A percentile compares a stretch with the other conserved stretches of the same genome.
Evolutionary conservation across 2,113 vertebrate genomes (phyloP).

Genomic region (Eupsittula cactorum): DNA sequence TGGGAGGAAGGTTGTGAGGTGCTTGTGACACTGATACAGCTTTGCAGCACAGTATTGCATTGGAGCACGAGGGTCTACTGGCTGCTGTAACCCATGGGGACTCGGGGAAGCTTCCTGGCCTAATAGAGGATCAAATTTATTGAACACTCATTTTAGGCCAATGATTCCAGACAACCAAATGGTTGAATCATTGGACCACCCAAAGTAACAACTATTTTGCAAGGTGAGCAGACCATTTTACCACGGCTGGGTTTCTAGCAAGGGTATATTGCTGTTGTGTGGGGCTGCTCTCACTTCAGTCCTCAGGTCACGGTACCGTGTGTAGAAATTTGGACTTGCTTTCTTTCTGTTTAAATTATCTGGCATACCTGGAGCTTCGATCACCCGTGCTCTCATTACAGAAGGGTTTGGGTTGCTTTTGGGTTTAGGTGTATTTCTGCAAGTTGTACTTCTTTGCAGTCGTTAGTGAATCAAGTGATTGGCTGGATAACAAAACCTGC

Average conservation of each 20-base stretch:
- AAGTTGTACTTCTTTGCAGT: neutral
- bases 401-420: neutral
- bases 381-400: neutral
- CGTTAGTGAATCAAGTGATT: neutral
- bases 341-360: neutral
- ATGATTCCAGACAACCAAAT: neutral
- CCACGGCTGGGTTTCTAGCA: neutral
- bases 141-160: neutral
- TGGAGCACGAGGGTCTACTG: fast-evolving
- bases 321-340: neutral
- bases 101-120: neutral
- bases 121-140: neutral
- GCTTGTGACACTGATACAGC: neutral
- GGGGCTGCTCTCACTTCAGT: neutral
- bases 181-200: neutral
- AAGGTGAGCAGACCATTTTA: neutral
- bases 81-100: neutral
- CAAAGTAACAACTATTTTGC: neutral
- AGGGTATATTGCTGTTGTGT: neutral
- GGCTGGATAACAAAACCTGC: neutral
- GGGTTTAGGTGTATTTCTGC: neutral
- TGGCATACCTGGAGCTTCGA: neutral
- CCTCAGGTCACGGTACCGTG: neutral
- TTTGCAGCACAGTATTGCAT: neutral
- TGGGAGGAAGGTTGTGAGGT: neutral